Evolutionary conservation across 2,888 invertebrate genomes (phyloP), one percentile per base, ranked within the genome.

Genomic region (Rhagonycha lutea): DNA sequence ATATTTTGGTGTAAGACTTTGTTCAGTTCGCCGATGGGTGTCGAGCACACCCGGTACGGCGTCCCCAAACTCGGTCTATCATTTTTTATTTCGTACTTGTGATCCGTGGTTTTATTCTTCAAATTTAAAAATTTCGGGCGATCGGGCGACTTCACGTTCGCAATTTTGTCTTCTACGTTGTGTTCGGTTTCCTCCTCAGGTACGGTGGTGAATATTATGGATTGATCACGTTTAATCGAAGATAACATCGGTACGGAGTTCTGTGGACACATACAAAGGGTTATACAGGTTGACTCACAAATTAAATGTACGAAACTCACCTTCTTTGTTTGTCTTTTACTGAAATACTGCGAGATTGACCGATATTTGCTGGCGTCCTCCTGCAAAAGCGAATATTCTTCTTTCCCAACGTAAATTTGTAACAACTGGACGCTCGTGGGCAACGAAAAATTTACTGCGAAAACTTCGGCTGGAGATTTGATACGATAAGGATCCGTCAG

Each of bases 401-500:
- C 89, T 76, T 89, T 90, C 0, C 92, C 91, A 28, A 97, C 90
- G 84, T 94, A 96, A 0, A 96, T 93, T 26, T 92, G 91, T 47
- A 97, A 87, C 76, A 97, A 90, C 85, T 96, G 94, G 0, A 96
- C 94, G 0, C 96, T 96, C 14, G 93, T 88, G 0, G 96, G 96
- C 73, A 96, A 87, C 69, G 95, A 93, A 80, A 94, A 94, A 79
- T 91, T 91, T 0, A 90, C 89, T 67, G 88, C 84, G 47, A 94
- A 88, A 62, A 89, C 89, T 85, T 95, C 95, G 0, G 95, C 95
- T 0, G 96, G 94, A 0, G 94, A 92, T 89, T 95, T 95, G 86
- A 96, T 94, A 82, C 95, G 90, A 84, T 94, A 94, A 0, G 96
- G 96, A 88, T 96, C 95, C 29, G 95, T 94, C 74, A 96, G 91